Conservation (phyloP, 2,113 vertebrate species). For the Haplochromis burtoni region DNA sequence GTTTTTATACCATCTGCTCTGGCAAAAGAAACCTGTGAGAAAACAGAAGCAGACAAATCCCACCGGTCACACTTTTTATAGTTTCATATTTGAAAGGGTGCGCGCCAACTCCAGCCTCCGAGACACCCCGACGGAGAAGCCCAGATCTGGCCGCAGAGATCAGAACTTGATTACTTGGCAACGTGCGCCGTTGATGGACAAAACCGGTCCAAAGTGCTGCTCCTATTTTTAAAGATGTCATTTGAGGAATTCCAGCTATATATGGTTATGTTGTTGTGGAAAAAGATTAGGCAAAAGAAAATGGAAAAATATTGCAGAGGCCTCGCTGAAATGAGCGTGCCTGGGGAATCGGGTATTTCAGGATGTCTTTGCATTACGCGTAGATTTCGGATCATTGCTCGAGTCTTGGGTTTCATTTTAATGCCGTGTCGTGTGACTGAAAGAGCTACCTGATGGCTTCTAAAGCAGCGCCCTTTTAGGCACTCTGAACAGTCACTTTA, state of each 20-base stretch:
- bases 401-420: background rate
- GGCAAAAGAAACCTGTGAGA: background rate
- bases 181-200: constrained; percentile 22
- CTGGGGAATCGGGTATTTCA: background rate
- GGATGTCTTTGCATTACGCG: background rate
- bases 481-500: constrained; percentile 24
- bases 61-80: background rate
- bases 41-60: background rate
- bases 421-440: background rate
- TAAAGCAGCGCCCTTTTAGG: background rate
- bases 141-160: background rate
- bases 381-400: background rate
- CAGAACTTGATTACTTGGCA: constrained; percentile 50
- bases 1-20: background rate
- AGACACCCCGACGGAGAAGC: background rate
- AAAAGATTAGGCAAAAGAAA: constrained; percentile 22
- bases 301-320: background rate
- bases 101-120: background rate
- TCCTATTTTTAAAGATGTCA: constrained; percentile 54
- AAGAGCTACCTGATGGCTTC: constrained; percentile 4
- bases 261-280: constrained; percentile 51
- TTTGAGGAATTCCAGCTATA: constrained; percentile 50
- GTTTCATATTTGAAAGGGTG: background rate
- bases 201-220: constrained; percentile 20
- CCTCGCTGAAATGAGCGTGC: background rate